A percentile compares a stretch with the other conserved stretches of the same genome.
These are phyloP conservation scores for Cephus rjabovi DNA, from an alignment of 2,888 invertebrate genomes.

Conservation along the genomic window DNA sequence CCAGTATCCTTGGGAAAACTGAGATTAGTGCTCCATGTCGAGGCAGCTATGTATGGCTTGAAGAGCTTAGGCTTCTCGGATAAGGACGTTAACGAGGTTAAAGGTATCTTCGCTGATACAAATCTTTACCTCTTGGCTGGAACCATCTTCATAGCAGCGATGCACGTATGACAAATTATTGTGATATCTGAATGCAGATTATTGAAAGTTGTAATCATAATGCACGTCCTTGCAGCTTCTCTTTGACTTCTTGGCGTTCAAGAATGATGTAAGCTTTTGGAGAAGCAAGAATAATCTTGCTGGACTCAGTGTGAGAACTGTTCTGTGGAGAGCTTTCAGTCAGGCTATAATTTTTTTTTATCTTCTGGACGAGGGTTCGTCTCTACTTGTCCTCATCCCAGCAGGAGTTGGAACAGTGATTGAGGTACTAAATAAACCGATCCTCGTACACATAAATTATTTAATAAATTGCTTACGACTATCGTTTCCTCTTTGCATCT, in stretches of 20 bases:
- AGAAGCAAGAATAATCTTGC: conserved; percentile 85
- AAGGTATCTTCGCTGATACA: conserved; percentile 95
- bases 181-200: conserved; percentile 8
- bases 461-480: conserved; percentile 14
- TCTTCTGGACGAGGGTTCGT: conserved; percentile 91
- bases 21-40: conserved; percentile 81
- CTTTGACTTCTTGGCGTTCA: conserved; percentile 97
- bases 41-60: conserved; percentile 79
- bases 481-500: conserved; percentile 40
- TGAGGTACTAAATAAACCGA: conserved; percentile 73
- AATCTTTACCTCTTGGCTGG: conserved; percentile 91
- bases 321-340: conserved; percentile 95
- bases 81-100: conserved; percentile 96
- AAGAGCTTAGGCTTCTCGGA: conserved; percentile 86
- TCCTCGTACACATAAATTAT: neutral
- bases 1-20: conserved; percentile 85
- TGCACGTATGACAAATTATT: conserved; percentile 81
- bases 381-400: conserved; percentile 88
- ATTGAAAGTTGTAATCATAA: conserved; percentile 8
- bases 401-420: conserved; percentile 88
- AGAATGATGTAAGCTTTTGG: conserved; percentile 98
- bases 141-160: conserved; percentile 90
- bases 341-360: conserved; percentile 93
- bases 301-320: conserved; percentile 88
- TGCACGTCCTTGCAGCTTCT: conserved; percentile 77